A percentile compares a stretch with the other conserved stretches of the same genome.
phyloP scores from a whole-genome alignment of 1,140 invertebrate species.

The Anadara kagoshimensis region DNA sequence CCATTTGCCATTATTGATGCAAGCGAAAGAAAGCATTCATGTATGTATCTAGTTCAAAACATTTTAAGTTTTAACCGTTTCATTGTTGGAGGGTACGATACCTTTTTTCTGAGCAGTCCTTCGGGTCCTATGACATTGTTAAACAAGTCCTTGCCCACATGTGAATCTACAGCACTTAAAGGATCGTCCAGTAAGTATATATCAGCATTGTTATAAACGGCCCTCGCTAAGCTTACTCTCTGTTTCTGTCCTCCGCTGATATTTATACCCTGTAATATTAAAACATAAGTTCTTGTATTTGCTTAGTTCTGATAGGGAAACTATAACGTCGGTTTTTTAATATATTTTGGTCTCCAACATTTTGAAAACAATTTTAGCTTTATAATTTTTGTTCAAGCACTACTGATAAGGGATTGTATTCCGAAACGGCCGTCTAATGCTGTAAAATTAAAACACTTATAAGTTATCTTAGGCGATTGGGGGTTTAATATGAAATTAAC shows the following conservation, averaged over 20 bases:
- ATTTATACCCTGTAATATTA: constrained; percentile 45
- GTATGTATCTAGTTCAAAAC: neutral
- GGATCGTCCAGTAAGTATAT: constrained; percentile 82
- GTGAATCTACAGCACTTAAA: constrained; percentile 73
- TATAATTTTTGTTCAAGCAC: no score
- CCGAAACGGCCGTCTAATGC: no score
- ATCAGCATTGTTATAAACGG: constrained; percentile 76
- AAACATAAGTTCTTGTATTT: no score
- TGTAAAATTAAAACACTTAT: no score
- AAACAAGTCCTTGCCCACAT: constrained; percentile 68
- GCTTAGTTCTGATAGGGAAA: no score
- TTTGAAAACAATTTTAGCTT: no score
- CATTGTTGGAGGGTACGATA: constrained; percentile 13
- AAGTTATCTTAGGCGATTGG: no score
- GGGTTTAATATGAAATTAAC: no score
- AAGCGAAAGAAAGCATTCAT: neutral
- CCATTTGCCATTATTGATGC: neutral
- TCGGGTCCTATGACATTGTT: constrained; percentile 68
- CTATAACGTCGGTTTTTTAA: no score
- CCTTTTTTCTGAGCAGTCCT: constrained; percentile 80
- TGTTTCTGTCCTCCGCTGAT: constrained; percentile 75
- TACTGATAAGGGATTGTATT: no score
- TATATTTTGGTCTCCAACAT: no score
- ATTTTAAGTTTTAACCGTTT: neutral
- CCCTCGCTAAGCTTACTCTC: constrained; percentile 71